Evolutionary conservation across 2,888 invertebrate genomes (phyloP), one percentile per base, ranked within the genome.

Genomic region (Opisthograptis luteolata): DNA sequence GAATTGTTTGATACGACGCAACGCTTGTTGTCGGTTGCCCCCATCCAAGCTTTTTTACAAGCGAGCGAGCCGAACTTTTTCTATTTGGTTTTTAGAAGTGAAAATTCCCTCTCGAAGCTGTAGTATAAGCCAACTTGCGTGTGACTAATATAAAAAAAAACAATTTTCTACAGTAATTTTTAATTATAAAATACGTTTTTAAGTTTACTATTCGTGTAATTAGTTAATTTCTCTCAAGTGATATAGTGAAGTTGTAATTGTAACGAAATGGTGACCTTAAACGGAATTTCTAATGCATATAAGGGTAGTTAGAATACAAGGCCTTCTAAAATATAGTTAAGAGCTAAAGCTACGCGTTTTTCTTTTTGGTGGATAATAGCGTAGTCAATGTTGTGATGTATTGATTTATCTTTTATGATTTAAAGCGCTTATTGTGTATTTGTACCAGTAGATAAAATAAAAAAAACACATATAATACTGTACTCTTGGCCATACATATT

Each of bases 261-360:
- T 82, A 80, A 84, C 78, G 79, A 84, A 83, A 86, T 80, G 78
- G 86, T 88, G 88, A 86, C 87, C 87, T 88, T 88, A 80, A 79
- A 79, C 78, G 85, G 84, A 84, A 87, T 88, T 87, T 81, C 84
- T 81, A 79, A 87, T 83, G 83, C 84, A 85, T 81, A 73, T 87
- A 87, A 88, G 87, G 82, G 84, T 88, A 87, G 87, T 70, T 87
- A 86, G 82, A 51, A 78, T 77, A 81, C 81, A 87, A 76, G 88
- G 89, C 89, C 89, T 89, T 89, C 79, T 79, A 79, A 77, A 68
- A 55, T 86, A 84, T 32, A 9, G 5, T 3, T 55, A 84, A 79
- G 50, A 51, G 78, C 73, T 79, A 77, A 53, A 76, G 83, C 81
- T 81, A 72, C 78, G 81, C 78, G 70, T 73, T 70, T 69, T 67